Conservation (phyloP, 2,888 invertebrate genomes). For the Drosophila infuscata region DNA sequence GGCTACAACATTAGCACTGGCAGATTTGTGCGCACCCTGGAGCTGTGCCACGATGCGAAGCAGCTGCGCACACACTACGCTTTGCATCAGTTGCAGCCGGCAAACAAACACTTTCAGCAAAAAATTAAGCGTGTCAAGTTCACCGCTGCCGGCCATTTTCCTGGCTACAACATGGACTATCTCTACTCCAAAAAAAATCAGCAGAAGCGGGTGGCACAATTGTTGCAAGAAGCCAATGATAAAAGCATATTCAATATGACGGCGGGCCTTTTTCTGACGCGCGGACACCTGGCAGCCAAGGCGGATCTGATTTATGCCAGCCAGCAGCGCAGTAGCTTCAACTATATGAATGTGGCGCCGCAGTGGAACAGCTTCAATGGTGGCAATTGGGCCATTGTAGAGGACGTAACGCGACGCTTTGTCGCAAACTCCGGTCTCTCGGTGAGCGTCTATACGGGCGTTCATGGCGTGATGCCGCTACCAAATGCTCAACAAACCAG, state of each 20-base stretch:
- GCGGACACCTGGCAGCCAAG: conserved; percentile 86
- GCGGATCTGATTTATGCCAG: conserved; percentile 86
- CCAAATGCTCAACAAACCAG: conserved; percentile 59
- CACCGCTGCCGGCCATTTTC: conserved; percentile 83
- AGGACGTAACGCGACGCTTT: conserved; percentile 85
- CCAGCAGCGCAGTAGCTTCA: conserved; percentile 86
- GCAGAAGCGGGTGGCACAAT: conserved; percentile 69
- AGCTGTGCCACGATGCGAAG: conserved; percentile 84
- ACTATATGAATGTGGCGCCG: conserved; percentile 86
- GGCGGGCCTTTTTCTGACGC: conserved; percentile 81
- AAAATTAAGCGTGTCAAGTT: conserved; percentile 82
- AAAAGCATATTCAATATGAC: conserved; percentile 56
- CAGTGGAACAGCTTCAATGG: conserved; percentile 88
- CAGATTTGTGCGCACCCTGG: conserved; percentile 83
- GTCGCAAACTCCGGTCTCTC: conserved; percentile 80
- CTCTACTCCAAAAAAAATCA: conserved; percentile 83
- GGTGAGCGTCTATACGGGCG: conserved; percentile 86
- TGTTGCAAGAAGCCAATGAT: conserved; percentile 62
- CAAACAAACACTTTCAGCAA: conserved; percentile 84
- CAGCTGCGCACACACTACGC: conserved; percentile 83
- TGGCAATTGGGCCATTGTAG: conserved; percentile 87
- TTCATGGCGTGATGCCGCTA: conserved; percentile 86
- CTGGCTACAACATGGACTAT: conserved; percentile 72
- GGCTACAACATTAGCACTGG: conserved; percentile 81
- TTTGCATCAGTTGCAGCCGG: conserved; percentile 81